Base-by-base conservation (phyloP, 2,888 invertebrate genomes). In the Oasisia sp. region DNA sequence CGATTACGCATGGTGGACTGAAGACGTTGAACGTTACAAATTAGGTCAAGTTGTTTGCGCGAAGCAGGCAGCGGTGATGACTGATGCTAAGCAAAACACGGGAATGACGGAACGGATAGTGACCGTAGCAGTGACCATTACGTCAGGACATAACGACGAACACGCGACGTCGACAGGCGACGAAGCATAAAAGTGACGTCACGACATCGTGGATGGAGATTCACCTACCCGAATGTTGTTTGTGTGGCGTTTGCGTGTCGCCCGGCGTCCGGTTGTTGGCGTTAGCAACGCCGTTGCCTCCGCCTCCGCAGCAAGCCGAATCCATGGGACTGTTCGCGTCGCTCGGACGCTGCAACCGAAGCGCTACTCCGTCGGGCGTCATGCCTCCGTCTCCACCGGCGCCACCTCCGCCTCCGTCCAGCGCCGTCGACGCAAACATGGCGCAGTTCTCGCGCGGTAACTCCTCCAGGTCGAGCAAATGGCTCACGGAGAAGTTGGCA, bases 401-500 rank as follows among this genome's bases (percentile, higher is more conserved):
- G 32, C 50, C 38, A 32, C 58, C 91, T 90, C 91, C 91, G 90
- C 91, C 90, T 58, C 91, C 91, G n/a, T 58, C 38, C 38, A 90
- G 90, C 90, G n/a, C 95, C n/a, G 94, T 94, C 92, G 94, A 94
- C 0, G 94, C 94, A 92, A 94, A 95, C 95, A 95, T 95, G 91
- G 94, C 95, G 93, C 95, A 95, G 91, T 95, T 94, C 92, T 95
- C 95, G 92, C 94, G 94, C 14, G 95, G 95, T 90, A 95, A 92
- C 92, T 95, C 95, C 90, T 95, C 95, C 92, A 95, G 93, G 94
- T 95, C 95, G 93, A 95, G 92, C 74, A 95, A 93, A 92, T 95
- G 95, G 92, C 94, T 95, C 32, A 95, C 95, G 45, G 95, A 94
- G 93, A 95, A 95, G 93, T 95, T 95, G 90, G 94, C 94, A 92